Evolutionary conservation across 2,888 invertebrate species (phyloP).

Genomic region (Drosophila helvetica): DNA sequence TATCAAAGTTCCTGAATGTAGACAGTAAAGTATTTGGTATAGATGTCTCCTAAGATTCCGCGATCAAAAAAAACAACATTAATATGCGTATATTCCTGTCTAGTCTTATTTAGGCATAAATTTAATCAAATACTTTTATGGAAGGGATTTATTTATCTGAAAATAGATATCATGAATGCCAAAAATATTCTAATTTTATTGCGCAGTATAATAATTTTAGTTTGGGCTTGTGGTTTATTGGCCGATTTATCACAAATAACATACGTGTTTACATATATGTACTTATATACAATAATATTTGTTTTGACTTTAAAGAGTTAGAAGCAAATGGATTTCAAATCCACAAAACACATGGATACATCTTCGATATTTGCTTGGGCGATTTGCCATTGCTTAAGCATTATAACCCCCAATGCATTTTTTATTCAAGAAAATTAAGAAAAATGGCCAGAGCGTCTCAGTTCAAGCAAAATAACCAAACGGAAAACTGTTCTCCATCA

Average conservation of each 20-base stretch:
- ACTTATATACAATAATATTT: background rate
- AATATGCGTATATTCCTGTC: no score
- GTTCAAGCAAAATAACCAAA: slow-evolving; percentile 5
- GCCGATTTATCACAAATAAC: background rate
- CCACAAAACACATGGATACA: background rate
- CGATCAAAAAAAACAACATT: no score
- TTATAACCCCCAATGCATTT: background rate
- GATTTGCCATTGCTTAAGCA: background rate
- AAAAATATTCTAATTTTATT: no score
- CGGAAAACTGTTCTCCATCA: slow-evolving; percentile 31
- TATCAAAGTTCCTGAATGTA: no score
- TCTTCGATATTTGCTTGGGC: slow-evolving; percentile 2
- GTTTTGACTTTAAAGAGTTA: background rate
- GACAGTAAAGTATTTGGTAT: no score
- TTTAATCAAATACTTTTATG: no score
- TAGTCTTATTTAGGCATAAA: no score
- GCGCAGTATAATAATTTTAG: background rate
- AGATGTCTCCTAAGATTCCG: no score
- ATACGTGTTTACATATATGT: background rate
- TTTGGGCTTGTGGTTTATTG: background rate
- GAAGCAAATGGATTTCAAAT: background rate
- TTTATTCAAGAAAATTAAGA: slow-evolving; percentile 19
- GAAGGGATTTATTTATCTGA: no score
- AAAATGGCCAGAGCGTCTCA: slow-evolving; percentile 7
- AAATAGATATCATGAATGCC: no score